Percentiles rank a stretch among this genome's conserved stretches.
phyloP scores from a whole-genome alignment of 2,797 vertebrate genomes.

The Mus spretus region DNA sequence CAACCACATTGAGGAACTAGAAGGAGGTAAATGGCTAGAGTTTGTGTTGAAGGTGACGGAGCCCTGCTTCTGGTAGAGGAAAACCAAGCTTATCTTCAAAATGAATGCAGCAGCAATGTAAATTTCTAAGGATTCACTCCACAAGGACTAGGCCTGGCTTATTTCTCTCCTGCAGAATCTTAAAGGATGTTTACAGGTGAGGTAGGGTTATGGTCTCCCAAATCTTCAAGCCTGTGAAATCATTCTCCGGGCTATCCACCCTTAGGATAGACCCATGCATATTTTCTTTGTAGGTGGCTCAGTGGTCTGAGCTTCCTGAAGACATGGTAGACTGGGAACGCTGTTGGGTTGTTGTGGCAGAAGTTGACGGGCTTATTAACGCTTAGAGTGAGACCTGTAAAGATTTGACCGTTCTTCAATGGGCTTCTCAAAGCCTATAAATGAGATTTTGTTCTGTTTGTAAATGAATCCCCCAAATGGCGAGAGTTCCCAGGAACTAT shows the following conservation, averaged over 20 bases:
- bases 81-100: neutral
- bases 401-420: neutral
- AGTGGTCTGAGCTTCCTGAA: neutral
- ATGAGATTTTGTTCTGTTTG: neutral
- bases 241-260: neutral
- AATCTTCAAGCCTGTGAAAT: neutral
- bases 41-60: neutral
- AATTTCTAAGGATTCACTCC: neutral
- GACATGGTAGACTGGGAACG: neutral
- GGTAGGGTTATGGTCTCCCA: neutral
- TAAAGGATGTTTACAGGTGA: neutral
- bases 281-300: neutral
- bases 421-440: neutral
- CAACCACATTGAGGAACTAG: neutral
- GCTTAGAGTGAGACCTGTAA: neutral
- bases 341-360: neutral
- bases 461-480: neutral
- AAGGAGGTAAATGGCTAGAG: neutral
- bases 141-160: neutral
- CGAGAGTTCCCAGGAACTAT: neutral
- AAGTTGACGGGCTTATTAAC: neutral
- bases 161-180: neutral
- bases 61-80: neutral
- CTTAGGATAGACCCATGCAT: neutral
- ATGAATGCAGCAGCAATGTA: neutral